Evolutionary conservation across 2,888 invertebrate genomes (phyloP).

Genomic region (Cheilosia variabilis): DNA sequence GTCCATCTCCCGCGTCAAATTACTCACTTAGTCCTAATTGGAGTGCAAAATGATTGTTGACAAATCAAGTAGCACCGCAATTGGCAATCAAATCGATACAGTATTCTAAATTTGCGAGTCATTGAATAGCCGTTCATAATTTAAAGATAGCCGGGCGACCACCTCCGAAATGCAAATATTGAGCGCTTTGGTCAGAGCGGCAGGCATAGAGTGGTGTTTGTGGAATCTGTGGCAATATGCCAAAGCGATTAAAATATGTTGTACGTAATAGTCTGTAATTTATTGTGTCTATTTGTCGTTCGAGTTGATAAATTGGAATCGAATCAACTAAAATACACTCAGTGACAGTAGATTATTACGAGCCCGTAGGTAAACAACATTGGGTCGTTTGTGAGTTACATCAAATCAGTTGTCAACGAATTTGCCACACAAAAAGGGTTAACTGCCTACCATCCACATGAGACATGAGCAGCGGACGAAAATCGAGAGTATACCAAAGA

Average conservation of each 20-base stretch:
- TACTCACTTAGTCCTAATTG: conserved; percentile 36
- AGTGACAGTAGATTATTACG: background rate
- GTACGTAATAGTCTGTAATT: conserved; percentile 45
- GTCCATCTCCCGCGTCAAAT: conserved; percentile 11
- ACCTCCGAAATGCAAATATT: conserved; percentile 14
- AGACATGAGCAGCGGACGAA: background rate
- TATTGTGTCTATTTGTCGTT: conserved; percentile 44
- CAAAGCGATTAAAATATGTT: conserved; percentile 53
- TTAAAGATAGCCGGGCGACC: conserved; percentile 34
- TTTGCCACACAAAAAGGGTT: background rate
- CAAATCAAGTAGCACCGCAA: conserved; percentile 39
- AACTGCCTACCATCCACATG: background rate
- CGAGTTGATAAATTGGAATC: conserved; percentile 39
- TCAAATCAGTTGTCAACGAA: background rate
- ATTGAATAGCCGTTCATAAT: conserved; percentile 28
- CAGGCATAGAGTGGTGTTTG: background rate
- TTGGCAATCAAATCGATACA: conserved; percentile 52
- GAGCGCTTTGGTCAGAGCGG: conserved; percentile 1
- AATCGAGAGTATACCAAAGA: conserved; percentile 16
- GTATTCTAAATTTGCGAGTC: conserved; percentile 37
- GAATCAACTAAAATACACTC: conserved; percentile 34
- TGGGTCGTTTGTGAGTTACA: background rate
- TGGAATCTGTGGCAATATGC: conserved; percentile 42
- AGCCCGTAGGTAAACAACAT: background rate
- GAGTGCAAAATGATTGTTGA: conserved; percentile 28